Base-by-base conservation (phyloP, 1,140 invertebrate species). In the Mercenaria mercenaria region DNA sequence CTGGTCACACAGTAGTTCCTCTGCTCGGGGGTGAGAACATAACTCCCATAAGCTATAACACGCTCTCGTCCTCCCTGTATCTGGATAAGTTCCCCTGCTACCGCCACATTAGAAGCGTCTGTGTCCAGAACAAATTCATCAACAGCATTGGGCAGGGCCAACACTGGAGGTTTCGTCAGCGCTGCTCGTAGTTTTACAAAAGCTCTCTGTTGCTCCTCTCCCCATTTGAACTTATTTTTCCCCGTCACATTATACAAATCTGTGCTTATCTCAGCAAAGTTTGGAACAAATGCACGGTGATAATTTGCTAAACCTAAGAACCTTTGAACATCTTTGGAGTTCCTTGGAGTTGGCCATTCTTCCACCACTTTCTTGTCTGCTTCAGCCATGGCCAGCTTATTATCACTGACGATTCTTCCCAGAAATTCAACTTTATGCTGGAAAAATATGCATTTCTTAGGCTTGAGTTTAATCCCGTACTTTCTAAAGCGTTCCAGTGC, bases 71-170 rank as follows among this genome's bases (percentile, higher is more conserved):
- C 72, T 23, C 34, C 41, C 39, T 76, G 72, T 47, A 76, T 43
- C 18, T 76, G 72, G 11, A 37, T 76, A 34, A 76, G 34, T 18
- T 39, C 72, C n/a, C 37, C 72, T 2, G 26, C 72, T 11, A 76
- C 34, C 4, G 72, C 41, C 10, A 47, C 8, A 37, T 93, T 88
- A 47, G 83, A 89, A 18, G 90, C 92, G 72, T 93, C 93, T 2
- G 88, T 91, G 34, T 92, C 90, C 18, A 93, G 15, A 52, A 92
- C 85, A 80, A 91, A 94, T 10, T 69, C 37, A 29, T 69, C 26
- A 18, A 20, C 37, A 6, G 18, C 20, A 29, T 59, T 56, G n/a
- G 84, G 43, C 23, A 87, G 72, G 39, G 29, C 43, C 23, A 92
- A 43, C 37, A 93, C 52, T 52, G 89, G 90, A 39, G 86, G 52